phyloP scores from a whole-genome alignment of 2,888 invertebrate genomes.

The Andrena haemorrhoa region DNA sequence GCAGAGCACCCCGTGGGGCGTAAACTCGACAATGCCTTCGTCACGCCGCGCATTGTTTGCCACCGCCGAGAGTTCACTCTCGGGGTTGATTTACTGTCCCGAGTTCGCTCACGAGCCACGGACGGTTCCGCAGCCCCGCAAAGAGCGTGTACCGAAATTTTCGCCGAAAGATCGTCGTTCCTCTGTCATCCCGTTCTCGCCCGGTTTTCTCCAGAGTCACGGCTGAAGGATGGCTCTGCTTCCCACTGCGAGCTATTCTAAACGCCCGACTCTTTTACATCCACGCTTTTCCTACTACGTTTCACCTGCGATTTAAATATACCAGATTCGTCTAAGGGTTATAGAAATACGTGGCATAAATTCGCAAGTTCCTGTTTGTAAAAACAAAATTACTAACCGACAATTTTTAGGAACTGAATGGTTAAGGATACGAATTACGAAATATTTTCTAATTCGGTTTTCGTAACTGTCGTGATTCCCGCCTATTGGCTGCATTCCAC shows the following conservation, averaged over 20 bases:
- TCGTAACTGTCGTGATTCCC: no score
- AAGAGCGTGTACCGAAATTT: constrained; percentile 80
- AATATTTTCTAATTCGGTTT: no score
- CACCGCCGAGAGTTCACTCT: constrained; percentile 79
- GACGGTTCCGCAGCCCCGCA: constrained; percentile 74
- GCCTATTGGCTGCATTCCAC: no score
- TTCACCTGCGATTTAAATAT: not conserved
- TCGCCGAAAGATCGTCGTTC: constrained; percentile 67
- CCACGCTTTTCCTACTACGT: not conserved
- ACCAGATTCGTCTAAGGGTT: not conserved
- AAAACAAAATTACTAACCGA: not conserved
- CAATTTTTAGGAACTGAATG: no score
- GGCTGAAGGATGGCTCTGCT: constrained; percentile 42
- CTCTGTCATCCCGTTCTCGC: constrained; percentile 53
- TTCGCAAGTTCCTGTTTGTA: not conserved
- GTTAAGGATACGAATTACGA: no score
- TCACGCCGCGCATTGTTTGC: constrained; percentile 83
- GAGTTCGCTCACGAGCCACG: constrained; percentile 71
- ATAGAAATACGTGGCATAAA: no score
- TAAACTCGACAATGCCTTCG: constrained; percentile 84
- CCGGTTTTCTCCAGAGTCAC: constrained; percentile 3
- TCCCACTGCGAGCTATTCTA: constrained; percentile 29
- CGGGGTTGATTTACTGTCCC: constrained; percentile 80
- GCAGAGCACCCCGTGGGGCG: constrained; percentile 80
- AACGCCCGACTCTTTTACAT: constrained; percentile 25